Conservation (phyloP, 2,888 invertebrate species). For the Leucozona laternaria region DNA sequence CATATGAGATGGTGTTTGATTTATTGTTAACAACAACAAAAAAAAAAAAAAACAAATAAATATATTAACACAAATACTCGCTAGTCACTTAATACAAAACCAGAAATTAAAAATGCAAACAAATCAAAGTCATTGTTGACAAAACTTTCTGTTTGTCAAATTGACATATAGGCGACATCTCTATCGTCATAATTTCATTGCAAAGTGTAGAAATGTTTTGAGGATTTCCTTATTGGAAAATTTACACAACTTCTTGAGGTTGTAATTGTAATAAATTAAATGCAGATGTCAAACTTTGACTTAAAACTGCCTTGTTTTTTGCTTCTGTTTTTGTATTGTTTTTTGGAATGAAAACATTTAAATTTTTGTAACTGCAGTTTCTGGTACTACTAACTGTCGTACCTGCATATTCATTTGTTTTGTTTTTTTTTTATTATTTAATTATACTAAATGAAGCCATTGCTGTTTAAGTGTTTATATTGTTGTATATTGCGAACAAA, state of each 20-base stretch:
- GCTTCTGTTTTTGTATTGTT: background rate
- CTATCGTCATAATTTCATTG: background rate
- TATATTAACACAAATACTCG: background rate
- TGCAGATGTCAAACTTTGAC: constrained; percentile 24
- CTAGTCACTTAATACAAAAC: background rate
- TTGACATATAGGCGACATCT: background rate
- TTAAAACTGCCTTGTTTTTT: constrained; percentile 3
- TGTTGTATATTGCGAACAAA: background rate
- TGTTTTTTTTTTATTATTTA: background rate
- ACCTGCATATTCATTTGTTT: background rate
- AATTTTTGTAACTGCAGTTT: background rate
- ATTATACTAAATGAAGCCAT: background rate
- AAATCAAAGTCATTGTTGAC: constrained; percentile 24
- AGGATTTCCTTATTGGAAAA: constrained; percentile 18
- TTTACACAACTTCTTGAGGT: constrained; percentile 5
- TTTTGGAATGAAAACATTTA: background rate
- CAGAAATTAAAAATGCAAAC: background rate
- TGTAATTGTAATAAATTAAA: constrained; percentile 33
- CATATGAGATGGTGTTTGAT: background rate
- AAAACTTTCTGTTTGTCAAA: constrained; percentile 19
- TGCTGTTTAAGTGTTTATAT: too few relatives aligned
- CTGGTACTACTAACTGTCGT: background rate
- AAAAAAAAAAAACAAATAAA: background rate
- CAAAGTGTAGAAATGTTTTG: background rate
- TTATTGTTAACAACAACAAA: too few relatives aligned